Base-by-base conservation (phyloP, 2,113 vertebrate genomes). In the Hemicordylus capensis region DNA sequence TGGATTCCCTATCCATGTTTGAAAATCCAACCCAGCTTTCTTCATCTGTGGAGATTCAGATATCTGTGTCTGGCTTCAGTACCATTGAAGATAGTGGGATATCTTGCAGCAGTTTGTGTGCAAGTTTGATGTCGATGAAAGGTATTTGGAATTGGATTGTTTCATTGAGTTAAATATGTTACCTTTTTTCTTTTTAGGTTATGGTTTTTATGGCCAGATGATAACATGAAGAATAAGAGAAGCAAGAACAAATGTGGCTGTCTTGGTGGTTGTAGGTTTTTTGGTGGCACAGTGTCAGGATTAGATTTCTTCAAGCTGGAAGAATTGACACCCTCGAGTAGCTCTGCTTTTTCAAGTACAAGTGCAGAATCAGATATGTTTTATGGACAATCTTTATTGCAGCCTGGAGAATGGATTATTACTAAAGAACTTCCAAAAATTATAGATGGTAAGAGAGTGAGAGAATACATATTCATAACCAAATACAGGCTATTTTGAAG, bases 151-250 rank as follows among this genome's bases (percentile, higher is more conserved):
- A 51, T 85, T 31, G 80, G 48, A 4, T 83, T 86, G 80, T 84
- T 34, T 6, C 51, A 6, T 59, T 64, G 15, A 84, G n/a, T 76
- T 79, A 69, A 48, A 83, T 48, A 76, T 90, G 31, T 92, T 74
- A 70, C 46, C 66, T 76, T 90, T 76, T 54, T 86, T 44, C 51
- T 51, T 88, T 2, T 69, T 85, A 99, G 99, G 79, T 94, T 99
- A 69, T 99, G 98, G 98, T 99, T 99, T 95, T 94, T 99, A 86
- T 99, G 99, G 99, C 98, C 98, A 15, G 98, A 99, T 24, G 98
- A 99, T 34, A 94, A 95, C 8, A 85, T 97, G 88, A 97, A 97
- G 83, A 98, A 96, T 90, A 99, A 98, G 92, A 97, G 97, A 77
- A 97, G 97, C 92, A 97, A 96, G 92, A 98, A 98, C 94, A 98